phyloP scores from a whole-genome alignment of 2,888 invertebrate species.

The Drosophila fungiperda region DNA sequence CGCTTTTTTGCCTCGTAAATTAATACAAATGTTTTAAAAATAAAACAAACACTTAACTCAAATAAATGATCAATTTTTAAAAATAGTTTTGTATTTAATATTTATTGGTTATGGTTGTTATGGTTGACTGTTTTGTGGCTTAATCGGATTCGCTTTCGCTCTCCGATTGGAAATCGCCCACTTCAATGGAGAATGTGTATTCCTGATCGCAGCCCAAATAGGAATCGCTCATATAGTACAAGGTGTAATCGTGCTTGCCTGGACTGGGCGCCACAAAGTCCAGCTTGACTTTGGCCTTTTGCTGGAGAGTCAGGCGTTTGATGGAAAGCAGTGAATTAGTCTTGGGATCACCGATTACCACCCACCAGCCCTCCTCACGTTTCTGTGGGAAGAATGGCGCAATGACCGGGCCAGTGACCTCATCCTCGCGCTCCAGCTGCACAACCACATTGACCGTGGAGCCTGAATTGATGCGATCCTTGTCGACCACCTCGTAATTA shows the following conservation, averaged over 20 bases:
- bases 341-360: conserved; percentile 98
- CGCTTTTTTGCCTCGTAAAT: background rate
- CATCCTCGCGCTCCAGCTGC: conserved; percentile 97
- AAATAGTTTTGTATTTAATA: conserved; percentile 16
- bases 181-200: conserved; percentile 95
- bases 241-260: conserved; percentile 95
- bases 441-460: conserved; percentile 96
- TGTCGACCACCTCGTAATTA: conserved; percentile 94
- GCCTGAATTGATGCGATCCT: conserved; percentile 91
- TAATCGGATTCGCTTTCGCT: conserved; percentile 87
- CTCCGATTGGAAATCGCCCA: conserved; percentile 90
- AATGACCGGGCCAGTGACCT: conserved; percentile 97
- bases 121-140: conserved; percentile 25
- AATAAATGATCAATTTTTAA: background rate
- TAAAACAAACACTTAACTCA: background rate
- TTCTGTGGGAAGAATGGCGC: conserved; percentile 99
- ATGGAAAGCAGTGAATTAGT: conserved; percentile 97
- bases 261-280: conserved; percentile 95
- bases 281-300: conserved; percentile 92
- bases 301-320: conserved; percentile 97
- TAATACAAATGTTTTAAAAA: background rate
- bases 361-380: conserved; percentile 98
- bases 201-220: conserved; percentile 99
- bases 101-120: conserved; percentile 16
- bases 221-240: conserved; percentile 99